Evolutionary conservation across 2,113 vertebrate genomes (phyloP), one percentile per base, ranked within the genome.

Genomic region (Balaeniceps rex): DNA sequence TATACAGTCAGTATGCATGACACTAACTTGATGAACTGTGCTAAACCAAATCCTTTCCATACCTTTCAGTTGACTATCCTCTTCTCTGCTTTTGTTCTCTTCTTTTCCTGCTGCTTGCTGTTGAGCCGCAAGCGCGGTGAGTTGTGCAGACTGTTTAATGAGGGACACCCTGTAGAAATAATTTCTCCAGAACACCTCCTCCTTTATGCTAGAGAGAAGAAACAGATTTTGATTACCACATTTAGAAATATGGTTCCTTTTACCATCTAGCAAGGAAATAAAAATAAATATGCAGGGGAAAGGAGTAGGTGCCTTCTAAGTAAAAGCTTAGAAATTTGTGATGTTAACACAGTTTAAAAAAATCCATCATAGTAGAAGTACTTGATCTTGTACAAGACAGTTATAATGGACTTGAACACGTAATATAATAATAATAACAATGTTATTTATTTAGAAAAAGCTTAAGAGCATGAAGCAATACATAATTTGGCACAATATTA

Each of bases 151-250:
- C 97, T 99, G 99, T 97, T 99, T 99, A 93, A 99, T 98, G 88
- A 99, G 98, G 79, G 99, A 99, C 81, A 99, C 99, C 0, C 99
- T 98, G 98, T 99, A 99, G 96, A 99, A 99, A 86, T 99, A 99
- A 96, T 99, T 99, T 97, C 99, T 99, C 99, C 99, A 99, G 95
- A 99, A 99, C 23, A 99, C 97, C 13, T 99, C 99, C 96, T 99
- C 99, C 96, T 99, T 99, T 89, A 99, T 98, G 0, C 99, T 99
- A 97, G 75, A 95, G 81, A 93, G 29, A 93, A 92, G 47, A 76
- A 88, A 84, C 38, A 69, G 36, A 54, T 77, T 95, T 86, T 81
- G 24, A 54, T 94, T 83, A 96, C 36, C 79, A 38, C 36, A 51
- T 38, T 83, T 68, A 24, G 29, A 82, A 94, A 54, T 83, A 66